phyloP scores from a whole-genome alignment of 2,113 vertebrate species.

The Hipposideros armiger region DNA sequence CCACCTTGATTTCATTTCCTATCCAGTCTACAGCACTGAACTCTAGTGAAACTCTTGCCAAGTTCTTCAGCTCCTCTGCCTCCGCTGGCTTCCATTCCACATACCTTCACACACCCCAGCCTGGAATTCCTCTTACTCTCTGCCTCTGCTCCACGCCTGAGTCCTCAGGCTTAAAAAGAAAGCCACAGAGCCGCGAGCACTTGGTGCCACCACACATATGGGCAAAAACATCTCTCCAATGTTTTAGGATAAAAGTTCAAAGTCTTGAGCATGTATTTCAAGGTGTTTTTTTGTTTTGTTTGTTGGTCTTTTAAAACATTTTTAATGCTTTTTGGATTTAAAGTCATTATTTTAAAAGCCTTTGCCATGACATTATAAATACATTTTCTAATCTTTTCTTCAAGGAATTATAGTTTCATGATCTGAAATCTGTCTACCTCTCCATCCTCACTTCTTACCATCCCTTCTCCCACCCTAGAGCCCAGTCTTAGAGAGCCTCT shows the following conservation, averaged over 20 bases:
- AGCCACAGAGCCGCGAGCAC: background rate
- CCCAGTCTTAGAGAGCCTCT: background rate
- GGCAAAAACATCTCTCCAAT: background rate
- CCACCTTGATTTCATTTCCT: background rate
- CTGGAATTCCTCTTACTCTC: background rate
- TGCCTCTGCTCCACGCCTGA: too few relatives aligned
- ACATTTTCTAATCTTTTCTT: too few relatives aligned
- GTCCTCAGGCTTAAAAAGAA: background rate
- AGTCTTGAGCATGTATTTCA: background rate
- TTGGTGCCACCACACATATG: background rate
- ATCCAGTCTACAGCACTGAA: background rate
- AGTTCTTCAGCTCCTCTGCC: background rate
- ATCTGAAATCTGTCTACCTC: background rate
- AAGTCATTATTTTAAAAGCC: too few relatives aligned
- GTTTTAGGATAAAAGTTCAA: background rate
- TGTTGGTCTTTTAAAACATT: too few relatives aligned
- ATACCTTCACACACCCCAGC: background rate
- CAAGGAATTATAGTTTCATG: too few relatives aligned
- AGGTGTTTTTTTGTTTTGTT: background rate
- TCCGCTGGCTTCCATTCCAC: background rate
- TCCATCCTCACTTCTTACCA: background rate
- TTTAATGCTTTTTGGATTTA: too few relatives aligned
- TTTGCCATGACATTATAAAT: too few relatives aligned
- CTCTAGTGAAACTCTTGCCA: fast-evolving
- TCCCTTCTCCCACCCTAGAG: background rate